Conservation (phyloP, 2,888 invertebrate genomes). For the Deilephila elpenor region DNA sequence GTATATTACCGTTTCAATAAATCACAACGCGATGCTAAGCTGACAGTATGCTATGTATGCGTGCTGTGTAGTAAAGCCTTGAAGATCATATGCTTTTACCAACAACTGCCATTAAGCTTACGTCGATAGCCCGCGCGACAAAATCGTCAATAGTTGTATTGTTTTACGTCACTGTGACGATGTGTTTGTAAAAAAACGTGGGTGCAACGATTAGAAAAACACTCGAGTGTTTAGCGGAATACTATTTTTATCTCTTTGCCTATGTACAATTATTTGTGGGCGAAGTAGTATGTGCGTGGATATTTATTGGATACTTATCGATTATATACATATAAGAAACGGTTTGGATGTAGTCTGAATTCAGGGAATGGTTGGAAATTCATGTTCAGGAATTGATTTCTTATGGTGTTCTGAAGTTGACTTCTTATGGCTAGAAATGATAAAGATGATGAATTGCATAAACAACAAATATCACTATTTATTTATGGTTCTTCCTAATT, state of each 20-base stretch:
- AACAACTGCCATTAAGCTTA: not conserved
- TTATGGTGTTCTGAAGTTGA: too few species aligned
- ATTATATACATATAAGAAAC: not conserved
- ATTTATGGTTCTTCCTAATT: too few species aligned
- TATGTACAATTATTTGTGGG: not conserved
- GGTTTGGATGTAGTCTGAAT: not conserved
- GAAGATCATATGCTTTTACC: too few species aligned
- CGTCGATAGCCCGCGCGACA: not conserved
- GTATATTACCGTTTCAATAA: too few species aligned
- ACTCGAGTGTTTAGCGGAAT: conserved; percentile 13
- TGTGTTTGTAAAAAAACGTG: not conserved
- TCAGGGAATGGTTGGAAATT: too few species aligned
- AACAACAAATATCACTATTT: too few species aligned
- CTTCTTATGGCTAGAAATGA: too few species aligned
- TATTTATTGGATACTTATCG: not conserved
- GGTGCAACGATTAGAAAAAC: conserved; percentile 8
- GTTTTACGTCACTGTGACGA: not conserved
- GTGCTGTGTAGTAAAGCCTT: too few species aligned
- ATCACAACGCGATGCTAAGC: too few species aligned
- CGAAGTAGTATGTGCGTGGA: not conserved
- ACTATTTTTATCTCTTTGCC: not conserved
- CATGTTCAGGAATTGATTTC: too few species aligned
- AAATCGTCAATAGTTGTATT: not conserved
- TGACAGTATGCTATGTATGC: too few species aligned
- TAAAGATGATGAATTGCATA: too few species aligned